phyloP scores from a whole-genome alignment of 2,113 vertebrate genomes.

The Catharus bicknelli region DNA sequence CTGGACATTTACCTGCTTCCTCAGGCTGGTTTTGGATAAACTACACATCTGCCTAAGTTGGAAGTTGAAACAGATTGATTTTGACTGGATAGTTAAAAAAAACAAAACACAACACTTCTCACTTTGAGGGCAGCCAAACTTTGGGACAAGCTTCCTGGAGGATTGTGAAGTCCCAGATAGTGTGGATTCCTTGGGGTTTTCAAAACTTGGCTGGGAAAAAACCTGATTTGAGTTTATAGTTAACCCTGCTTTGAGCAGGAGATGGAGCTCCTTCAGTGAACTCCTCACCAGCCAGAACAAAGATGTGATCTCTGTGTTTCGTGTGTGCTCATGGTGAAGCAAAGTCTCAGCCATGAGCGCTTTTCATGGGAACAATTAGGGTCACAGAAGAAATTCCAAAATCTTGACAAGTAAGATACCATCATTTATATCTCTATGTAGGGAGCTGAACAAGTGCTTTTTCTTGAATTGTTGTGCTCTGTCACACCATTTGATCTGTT shows the following conservation, averaged over 20 bases:
- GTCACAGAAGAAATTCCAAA: not conserved
- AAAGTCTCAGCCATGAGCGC: not conserved
- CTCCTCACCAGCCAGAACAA: not conserved
- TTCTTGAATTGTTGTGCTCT: not conserved
- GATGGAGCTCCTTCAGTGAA: not conserved
- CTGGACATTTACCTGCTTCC: not conserved
- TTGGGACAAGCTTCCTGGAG: not conserved
- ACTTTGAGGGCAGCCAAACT: not conserved
- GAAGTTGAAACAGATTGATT: not conserved
- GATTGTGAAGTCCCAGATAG: not conserved
- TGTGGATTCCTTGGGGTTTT: not conserved
- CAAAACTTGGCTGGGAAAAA: not conserved
- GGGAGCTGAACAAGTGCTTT: not conserved
- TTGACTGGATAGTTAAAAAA: not conserved
- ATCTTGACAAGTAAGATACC: not conserved
- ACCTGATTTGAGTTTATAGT: not conserved
- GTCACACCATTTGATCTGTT: not conserved
- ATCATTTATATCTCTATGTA: accelerated
- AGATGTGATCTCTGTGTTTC: not conserved
- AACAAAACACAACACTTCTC: not conserved
- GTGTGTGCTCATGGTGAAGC: not conserved
- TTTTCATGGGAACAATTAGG: not conserved
- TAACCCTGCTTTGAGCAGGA: not conserved
- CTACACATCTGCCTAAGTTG: not conserved
- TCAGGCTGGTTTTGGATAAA: not conserved